Evolutionary conservation across 1,140 invertebrate genomes (phyloP), one percentile per base, ranked within the genome.

Genomic region (Heterodera carotae): DNA sequence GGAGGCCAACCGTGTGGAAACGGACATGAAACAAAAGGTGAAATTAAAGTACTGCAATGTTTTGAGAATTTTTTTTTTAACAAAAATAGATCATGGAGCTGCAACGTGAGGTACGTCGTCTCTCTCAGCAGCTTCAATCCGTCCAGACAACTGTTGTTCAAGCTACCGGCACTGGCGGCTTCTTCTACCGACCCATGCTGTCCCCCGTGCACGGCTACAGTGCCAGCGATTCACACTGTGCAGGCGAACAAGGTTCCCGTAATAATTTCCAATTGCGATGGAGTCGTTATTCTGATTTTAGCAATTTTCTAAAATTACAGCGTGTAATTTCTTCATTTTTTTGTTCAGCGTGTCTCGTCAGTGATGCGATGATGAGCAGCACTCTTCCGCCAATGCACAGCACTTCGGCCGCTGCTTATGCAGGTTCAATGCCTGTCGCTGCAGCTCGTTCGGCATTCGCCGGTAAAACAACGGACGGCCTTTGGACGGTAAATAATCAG

Each of bases 401-500:
- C 62, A 66, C 62, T 66, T 66, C 62, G 12, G 27, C 62, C 8
- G 29, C 62, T 34, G n/a, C 62, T 29, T 66, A 29, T 31, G 29
- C 29, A 1, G 22, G 29, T 12, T 29, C 62, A 34, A 66, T 66
- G 62, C 62, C 62, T 25, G 15, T 66, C n/a, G 15, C 33, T 27
- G 39, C n/a, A n/a, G n/a, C 56, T 29, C 25, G 18, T 33, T 43
- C 69, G 22, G n/a, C 34, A 33, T 73, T 25, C 31, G 25, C 25
- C 27, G 59, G 27, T 2, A 36, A 33, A 60, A n/a, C 33, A 53
- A 12, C 31, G 39, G 71, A 74, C 5, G 71, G 71, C 0, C 56
- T 74, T 34, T 74, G 71, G 71, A 74, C 71, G 71, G 71, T 74
- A 74, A 53, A n/a, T n/a, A n/a, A 6, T 25, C 12, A 27, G 25